Evolutionary conservation across 2,113 vertebrate genomes (phyloP).

Genomic region (Nothocercus julius): DNA sequence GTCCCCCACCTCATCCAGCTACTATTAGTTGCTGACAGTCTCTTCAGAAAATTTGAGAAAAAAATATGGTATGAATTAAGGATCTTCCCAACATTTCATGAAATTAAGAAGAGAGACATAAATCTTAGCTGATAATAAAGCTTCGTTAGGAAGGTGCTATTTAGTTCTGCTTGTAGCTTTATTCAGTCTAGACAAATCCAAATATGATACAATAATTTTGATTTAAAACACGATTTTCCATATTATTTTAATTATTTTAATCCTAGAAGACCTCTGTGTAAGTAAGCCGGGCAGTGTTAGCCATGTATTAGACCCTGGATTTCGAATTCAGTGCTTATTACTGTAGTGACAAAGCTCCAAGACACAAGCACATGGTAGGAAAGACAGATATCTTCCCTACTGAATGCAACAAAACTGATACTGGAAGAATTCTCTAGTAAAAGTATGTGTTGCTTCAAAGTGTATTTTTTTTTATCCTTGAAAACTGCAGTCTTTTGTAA

Average conservation of each 20-base stretch:
- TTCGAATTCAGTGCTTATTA: background rate
- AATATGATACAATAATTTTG: background rate
- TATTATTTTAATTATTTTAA: background rate
- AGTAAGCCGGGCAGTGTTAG: background rate
- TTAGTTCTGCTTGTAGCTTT: background rate
- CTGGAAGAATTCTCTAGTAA: background rate
- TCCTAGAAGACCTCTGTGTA: background rate
- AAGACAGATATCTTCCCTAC: background rate
- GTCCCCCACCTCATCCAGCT: too few species aligned
- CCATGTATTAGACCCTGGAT: background rate
- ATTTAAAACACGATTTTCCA: background rate
- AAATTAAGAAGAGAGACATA: background rate
- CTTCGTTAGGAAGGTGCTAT: background rate
- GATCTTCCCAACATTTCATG: background rate
- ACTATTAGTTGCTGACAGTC: background rate
- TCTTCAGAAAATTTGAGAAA: background rate
- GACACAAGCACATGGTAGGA: background rate
- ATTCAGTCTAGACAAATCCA: background rate
- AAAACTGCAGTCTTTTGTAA: conserved; percentile 28
- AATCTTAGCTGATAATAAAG: background rate
- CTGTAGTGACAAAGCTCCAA: background rate
- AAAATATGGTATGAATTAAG: background rate
- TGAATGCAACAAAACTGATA: background rate
- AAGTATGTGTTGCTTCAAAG: background rate
- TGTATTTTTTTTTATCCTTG: conserved; percentile 27